Evolutionary conservation across 2,113 vertebrate genomes (phyloP), one percentile per base, ranked within the genome.

Genomic region (Phalacrocorax aristotelis): DNA sequence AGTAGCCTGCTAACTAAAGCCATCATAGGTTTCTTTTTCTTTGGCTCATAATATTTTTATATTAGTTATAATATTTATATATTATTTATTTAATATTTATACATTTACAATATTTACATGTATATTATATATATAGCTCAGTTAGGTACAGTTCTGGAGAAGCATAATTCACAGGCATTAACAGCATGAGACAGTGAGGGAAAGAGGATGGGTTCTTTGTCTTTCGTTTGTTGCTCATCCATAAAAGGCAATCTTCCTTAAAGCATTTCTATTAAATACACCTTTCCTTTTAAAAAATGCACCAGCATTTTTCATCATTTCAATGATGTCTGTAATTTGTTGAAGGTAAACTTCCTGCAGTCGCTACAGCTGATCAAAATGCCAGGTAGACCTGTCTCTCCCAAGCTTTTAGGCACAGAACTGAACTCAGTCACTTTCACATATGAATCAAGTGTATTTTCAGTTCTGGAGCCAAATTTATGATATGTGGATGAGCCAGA

Each of bases 141-240:
- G 26, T 76, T 76, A 40, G 21, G 11, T 80, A 27, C 34, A 11
- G 36, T 78, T 20, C n/a, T 54, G 49, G 34, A 81, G 65, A 89
- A 87, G 27, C 30, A 0, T 36, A 92, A 74, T 6, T 77, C 36
- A 49, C 3, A 1, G 21, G 8, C 6, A 10, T 74, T 69, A 57
- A n/a, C 22, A 80, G 44, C 2, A 1, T 1, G 4, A 75, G 71
- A 78, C 23, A 4, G 3, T 38, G 3, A 34, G 18, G 15, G 8
- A 65, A 89, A 42, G 34, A 86, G 8, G 26, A 21, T 40, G 15
- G 25, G 8, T 38, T 27, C 36, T 5, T 91, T 91, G 49, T 54
- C 44, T 44, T n/a, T 57, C 22, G 51, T 84, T 93, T 5, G 1
- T 27, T 81, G 30, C 75, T 77, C 29, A 74, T 23, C 36, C 51